Evolutionary conservation across 2,797 vertebrate genomes (phyloP), one percentile per base, ranked within the genome.

Genomic region (Bufotes viridis): DNA sequence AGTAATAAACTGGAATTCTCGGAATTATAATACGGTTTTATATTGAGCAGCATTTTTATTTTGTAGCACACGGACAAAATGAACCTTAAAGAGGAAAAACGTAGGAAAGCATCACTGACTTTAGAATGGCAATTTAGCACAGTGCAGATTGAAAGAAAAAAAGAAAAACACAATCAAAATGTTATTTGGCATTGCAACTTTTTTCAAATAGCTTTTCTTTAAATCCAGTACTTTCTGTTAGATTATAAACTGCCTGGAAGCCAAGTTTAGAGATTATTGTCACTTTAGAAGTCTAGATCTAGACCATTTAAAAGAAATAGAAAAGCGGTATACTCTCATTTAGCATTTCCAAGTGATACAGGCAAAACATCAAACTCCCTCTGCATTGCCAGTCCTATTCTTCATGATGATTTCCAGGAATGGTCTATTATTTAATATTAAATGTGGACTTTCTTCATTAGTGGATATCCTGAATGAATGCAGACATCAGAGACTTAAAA

Each of bases 41-140:
- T 57, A 87, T 29, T 53, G 20, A 55, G 55, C 22, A 53, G 57
- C n/a, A 81, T 82, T 82, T 63, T 57, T 75, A 75, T 75, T 82
- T 63, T 82, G 78, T 81, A 51, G 58, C 26, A 82, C n/a, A 87
- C 82, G 17, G 34, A 82, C 79, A 81, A 87, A 87, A 72, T 81
- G 11, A 80, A 57, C 53, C 26, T 61, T 29, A 72, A 61, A 13
- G 53, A 14, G 20, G 22, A 58, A 22, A 75, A 58, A 75, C 26
- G 6, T 1, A 8, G 15, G 65, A 75, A 34, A 60, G 78, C 55
- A 76, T 82, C 58, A 26, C 67, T 75, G 57, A 65, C 51, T 86
- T 69, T 60, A 70, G 51, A 34, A 81, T 18, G 1, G 51, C 29
- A 81, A 86, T 87, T 86, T 72, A 57, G 22, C 85, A 86, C 80